A percentile compares a stretch with the other conserved stretches of the same genome.
Evolutionary conservation across 1,140 invertebrate species (phyloP).

Genomic region (Oreohelix idahoensis): DNA sequence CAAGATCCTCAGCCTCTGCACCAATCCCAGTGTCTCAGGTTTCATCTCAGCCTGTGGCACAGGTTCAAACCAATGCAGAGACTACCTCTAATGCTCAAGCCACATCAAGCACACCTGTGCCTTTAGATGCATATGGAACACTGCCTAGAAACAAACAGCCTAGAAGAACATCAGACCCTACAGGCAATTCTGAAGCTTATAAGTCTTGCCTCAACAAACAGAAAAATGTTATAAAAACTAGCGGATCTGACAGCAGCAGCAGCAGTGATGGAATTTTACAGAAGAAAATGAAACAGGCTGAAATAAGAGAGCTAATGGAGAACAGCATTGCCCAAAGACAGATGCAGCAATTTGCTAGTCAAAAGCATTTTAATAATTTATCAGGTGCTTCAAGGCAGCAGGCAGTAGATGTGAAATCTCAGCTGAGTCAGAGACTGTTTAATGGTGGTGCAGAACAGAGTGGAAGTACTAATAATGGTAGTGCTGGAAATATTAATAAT

Average conservation of each 20-base stretch:
- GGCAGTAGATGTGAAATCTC: not conserved
- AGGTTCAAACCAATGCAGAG: slow-evolving; percentile 19
- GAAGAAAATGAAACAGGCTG: slow-evolving; percentile 50
- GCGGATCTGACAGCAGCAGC: slow-evolving; percentile 43
- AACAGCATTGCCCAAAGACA: slow-evolving; percentile 45
- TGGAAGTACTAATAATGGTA: slow-evolving; percentile 22
- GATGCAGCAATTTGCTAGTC: slow-evolving; percentile 21
- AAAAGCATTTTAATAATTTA: too few relatives aligned
- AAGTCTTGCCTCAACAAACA: slow-evolving; percentile 51
- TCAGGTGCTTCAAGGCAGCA: not conserved
- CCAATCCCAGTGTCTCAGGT: slow-evolving; percentile 42
- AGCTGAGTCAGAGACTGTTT: slow-evolving; percentile 29
- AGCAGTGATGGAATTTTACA: slow-evolving; percentile 35
- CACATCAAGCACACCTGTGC: slow-evolving; percentile 12
- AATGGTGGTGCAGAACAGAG: slow-evolving; percentile 20
- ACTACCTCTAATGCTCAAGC: slow-evolving; percentile 20
- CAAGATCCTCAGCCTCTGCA: slow-evolving; percentile 25
- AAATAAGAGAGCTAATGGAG: slow-evolving; percentile 54
- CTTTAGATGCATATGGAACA: slow-evolving; percentile 55
- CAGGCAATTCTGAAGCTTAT: slow-evolving; percentile 47
- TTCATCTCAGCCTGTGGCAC: slow-evolving; percentile 40
- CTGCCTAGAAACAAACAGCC: slow-evolving; percentile 50
- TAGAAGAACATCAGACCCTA: slow-evolving; percentile 35
- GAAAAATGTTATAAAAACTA: slow-evolving; percentile 42
- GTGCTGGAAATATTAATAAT: not conserved